Conservation (phyloP, 35 echinoderm and acorn worm genomes). For the Eucidaris tribuloides region DNA sequence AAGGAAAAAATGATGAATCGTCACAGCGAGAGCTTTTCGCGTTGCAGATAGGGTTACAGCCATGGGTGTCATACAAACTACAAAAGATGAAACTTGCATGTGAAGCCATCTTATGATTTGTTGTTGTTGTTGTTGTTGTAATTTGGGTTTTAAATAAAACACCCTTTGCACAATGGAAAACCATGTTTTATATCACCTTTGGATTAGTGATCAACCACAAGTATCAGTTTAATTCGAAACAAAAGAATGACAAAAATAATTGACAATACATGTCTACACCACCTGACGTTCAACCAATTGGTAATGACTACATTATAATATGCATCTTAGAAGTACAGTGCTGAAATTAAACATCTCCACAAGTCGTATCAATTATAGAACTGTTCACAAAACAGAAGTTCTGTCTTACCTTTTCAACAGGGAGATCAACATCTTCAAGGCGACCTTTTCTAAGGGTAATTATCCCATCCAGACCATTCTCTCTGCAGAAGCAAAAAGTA, state of each 20-base stretch:
- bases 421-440: conserved; percentile 76
- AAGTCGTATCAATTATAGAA: too few species aligned
- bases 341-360: not conserved
- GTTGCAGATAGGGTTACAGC: too few species aligned
- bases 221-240: not conserved
- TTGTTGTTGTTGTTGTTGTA: too few species aligned
- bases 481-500: too few species aligned
- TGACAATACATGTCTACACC: not conserved
- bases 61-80: too few species aligned
- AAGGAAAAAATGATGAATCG: too few species aligned
- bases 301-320: not conserved
- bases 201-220: not conserved
- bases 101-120: too few species aligned
- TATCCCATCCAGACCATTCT: conserved; percentile 75
- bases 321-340: not conserved
- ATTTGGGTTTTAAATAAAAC: too few species aligned
- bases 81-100: too few species aligned
- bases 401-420: conserved; percentile 78
- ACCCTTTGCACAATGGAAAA: too few species aligned
- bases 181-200: too few species aligned
- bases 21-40: too few species aligned
- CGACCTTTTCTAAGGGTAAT: conserved; percentile 86
- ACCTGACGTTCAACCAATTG: not conserved
- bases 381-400: not conserved
- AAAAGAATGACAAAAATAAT: not conserved